Percentiles rank a stretch among this genome's conserved stretches.
Conservation (phyloP, 2,797 vertebrate species). For the Gallinago stenura region DNA sequence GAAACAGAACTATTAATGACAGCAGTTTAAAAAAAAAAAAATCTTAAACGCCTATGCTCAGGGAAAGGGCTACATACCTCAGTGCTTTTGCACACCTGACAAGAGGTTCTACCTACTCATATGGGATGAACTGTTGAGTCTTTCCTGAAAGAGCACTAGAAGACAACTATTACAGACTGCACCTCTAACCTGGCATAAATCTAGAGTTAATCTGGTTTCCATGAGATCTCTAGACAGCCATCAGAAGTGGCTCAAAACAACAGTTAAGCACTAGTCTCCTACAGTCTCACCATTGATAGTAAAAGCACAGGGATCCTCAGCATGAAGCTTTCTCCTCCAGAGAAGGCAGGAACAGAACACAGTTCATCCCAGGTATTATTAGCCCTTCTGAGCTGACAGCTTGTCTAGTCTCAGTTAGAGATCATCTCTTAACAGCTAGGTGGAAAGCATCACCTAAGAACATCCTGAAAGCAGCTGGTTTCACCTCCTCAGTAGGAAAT, state of each 20-base stretch:
- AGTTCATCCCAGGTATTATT: rapidly evolving
- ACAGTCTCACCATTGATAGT: not conserved
- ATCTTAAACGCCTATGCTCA: not conserved
- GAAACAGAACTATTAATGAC: not conserved
- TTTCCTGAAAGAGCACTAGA: not conserved
- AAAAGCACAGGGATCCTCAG: not conserved
- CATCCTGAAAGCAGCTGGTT: not conserved
- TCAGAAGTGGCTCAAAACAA: not conserved
- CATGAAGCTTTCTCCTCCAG: not conserved
- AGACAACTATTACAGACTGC: not conserved
- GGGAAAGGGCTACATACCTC: not conserved
- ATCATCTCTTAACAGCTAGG: not conserved
- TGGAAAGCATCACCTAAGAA: not conserved
- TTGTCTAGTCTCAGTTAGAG: not conserved
- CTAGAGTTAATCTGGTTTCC: not conserved
- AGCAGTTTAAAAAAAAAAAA: not conserved
- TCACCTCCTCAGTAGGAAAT: not conserved
- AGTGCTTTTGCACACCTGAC: not conserved
- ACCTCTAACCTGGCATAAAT: not conserved
- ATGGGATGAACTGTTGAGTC: not conserved
- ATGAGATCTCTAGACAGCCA: not conserved
- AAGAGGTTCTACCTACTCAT: not conserved
- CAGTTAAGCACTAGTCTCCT: not conserved
- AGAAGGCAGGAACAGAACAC: not conserved
- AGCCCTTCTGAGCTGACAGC: not conserved